Base-by-base conservation (phyloP, 2,797 vertebrate genomes). In the Sebastes kiyomatsui region DNA sequence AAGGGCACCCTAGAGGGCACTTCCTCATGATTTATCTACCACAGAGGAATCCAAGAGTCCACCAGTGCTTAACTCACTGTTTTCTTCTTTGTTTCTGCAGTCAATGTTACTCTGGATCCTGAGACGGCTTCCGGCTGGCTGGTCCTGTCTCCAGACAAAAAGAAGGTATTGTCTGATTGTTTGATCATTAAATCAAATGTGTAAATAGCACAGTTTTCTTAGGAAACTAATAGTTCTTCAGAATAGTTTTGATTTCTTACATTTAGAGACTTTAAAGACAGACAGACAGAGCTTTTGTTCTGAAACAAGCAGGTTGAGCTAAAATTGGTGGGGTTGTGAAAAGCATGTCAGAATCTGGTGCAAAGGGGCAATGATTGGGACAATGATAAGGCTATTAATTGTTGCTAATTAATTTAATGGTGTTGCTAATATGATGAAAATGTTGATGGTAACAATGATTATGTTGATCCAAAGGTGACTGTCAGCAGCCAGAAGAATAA, bases 401-500 rank as follows among this genome's bases (percentile, higher is more conserved):
- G 1, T 4, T 22, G 28, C 18, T 3, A 12, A 46, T 28, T 2
- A 6, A 14, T 14, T 13, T 4, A 42, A 18, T 32, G 61, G 35
- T 28, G 46, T 49, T 49, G 46, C 46, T 65, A 7, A 25, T 56
- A 12, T 65, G 67, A 75, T 28, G 14, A 49, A 9, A 13, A 52
- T 30, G 1, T 7, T 9, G 7, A 25, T 6, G 11, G 11, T 82
- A 32, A 75, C 2, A 0, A 32, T 38, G 4, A 32, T 59, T 22
- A 22, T 22, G 84, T 90, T 81, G 7, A 32, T 76, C 90, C 83
- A 58, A 67, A 93, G 58, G 96, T 97, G 79, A 75, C 74, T 3
- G 56, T 95, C 16, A 85, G 88, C 7, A 61, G 71, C 20, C 74
- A 64, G 14, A 70, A 81, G 35, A 94, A 74, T 12, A 90, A 75